Evolutionary conservation across 35 echinoderm and acorn worm species (phyloP).

Genomic region (Heliocidaris erythrogramma): DNA sequence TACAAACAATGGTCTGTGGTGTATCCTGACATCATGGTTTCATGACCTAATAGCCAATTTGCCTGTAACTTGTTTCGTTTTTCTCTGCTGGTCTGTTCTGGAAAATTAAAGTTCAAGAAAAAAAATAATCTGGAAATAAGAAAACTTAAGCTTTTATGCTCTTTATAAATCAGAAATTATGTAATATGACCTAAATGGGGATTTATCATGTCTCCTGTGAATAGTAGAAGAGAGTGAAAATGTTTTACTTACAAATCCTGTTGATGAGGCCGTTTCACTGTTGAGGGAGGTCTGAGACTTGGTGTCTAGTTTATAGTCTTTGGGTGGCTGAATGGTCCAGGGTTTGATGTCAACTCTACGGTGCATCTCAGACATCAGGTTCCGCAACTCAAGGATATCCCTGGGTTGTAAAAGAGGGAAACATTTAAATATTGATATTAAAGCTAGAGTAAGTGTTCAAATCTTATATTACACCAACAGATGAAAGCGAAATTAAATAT

Average conservation of each 20-base stretch:
- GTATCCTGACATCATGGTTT: too few relatives aligned
- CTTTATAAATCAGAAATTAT: too few relatives aligned
- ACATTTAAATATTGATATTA: background rate
- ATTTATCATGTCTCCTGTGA: background rate
- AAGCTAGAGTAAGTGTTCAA: too few relatives aligned
- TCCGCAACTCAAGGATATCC: conserved; percentile 88
- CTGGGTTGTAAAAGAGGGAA: conserved; percentile 41
- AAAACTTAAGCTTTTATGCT: too few relatives aligned
- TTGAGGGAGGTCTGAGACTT: conserved; percentile 83
- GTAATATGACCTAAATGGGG: background rate
- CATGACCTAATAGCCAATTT: too few relatives aligned
- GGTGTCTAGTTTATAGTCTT: conserved; percentile 81
- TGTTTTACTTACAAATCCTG: conserved; percentile 59
- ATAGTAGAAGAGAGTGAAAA: background rate
- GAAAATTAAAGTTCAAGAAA: too few relatives aligned
- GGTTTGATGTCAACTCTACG: conserved; percentile 91
- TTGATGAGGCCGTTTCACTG: conserved; percentile 59
- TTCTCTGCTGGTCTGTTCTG: too few relatives aligned
- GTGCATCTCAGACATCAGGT: conserved; percentile 93
- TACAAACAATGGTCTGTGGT: too few relatives aligned
- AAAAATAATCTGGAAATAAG: too few relatives aligned
- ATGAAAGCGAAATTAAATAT: too few relatives aligned
- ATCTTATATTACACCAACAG: too few relatives aligned
- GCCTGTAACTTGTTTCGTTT: too few relatives aligned
- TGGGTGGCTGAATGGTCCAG: conserved; percentile 89